Percentiles rank a stretch among this genome's conserved stretches.
Evolutionary conservation across 2,888 invertebrate species (phyloP).

Genomic region (Pedicia rivosa): DNA sequence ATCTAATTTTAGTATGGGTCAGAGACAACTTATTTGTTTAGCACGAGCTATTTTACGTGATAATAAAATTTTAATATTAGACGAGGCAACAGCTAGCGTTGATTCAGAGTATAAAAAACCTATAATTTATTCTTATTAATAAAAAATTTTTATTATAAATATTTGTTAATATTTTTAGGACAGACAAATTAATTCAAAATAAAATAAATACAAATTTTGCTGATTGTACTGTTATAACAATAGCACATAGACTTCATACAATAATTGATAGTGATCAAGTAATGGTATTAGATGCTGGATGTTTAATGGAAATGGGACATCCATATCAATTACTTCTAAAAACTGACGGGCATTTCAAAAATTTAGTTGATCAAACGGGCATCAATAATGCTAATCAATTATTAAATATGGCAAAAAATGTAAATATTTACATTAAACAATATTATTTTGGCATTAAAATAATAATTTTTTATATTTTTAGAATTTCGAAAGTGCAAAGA

Average conservation of each 20-base stretch:
- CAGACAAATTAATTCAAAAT: slow-evolving; percentile 70
- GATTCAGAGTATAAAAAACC: slow-evolving; percentile 52
- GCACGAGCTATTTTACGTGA: slow-evolving; percentile 69
- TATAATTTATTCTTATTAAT: background rate
- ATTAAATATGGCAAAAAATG: background rate
- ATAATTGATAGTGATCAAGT: slow-evolving; percentile 68
- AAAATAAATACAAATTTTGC: slow-evolving; percentile 66
- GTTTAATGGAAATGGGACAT: slow-evolving; percentile 54
- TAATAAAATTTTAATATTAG: slow-evolving; percentile 66
- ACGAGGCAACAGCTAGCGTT: slow-evolving; percentile 86
- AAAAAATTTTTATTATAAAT: background rate
- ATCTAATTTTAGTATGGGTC: slow-evolving; percentile 73
- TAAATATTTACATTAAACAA: background rate
- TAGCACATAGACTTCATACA: slow-evolving; percentile 81
- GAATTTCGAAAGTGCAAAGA: background rate
- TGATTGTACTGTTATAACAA: slow-evolving; percentile 74
- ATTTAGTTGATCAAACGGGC: slow-evolving; percentile 39
- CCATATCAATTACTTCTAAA: slow-evolving; percentile 44
- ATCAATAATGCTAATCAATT: slow-evolving; percentile 1
- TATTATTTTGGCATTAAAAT: background rate
- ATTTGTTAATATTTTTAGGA: slow-evolving; percentile 32
- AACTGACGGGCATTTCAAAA: slow-evolving; percentile 34
- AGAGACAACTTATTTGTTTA: slow-evolving; percentile 73
- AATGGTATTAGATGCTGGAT: slow-evolving; percentile 68
- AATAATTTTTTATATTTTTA: background rate